These are phyloP conservation scores for Ailuropoda melanoleuca DNA, from an alignment of 2,113 vertebrate genomes.

Conservation along the genomic window DNA sequence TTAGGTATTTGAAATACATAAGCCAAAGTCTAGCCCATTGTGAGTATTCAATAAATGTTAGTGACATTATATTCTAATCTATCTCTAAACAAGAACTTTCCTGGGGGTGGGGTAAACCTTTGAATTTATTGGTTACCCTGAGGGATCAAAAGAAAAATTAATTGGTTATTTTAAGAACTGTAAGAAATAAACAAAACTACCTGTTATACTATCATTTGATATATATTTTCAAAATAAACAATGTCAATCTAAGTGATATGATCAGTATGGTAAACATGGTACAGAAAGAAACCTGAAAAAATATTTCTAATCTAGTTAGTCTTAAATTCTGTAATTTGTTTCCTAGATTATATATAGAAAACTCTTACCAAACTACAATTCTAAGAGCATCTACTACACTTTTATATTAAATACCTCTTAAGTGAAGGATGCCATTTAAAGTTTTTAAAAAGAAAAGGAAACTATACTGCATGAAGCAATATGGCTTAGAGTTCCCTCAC, in stretches of 20 bases:
- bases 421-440: not conserved
- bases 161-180: not conserved
- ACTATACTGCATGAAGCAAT: not conserved
- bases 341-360: not conserved
- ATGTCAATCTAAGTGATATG: not conserved
- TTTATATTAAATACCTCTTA: not conserved
- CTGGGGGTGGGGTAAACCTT: not conserved
- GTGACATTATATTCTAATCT: not conserved
- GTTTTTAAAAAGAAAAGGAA: not conserved
- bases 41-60: not conserved
- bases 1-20: not conserved
- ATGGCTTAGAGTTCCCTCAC: not conserved
- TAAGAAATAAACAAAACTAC: not conserved
- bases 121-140: not conserved
- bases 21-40: rapidly evolving
- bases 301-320: not conserved
- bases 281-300: not conserved
- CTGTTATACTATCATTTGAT: not conserved
- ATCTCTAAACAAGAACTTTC: not conserved
- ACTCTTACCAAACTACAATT: not conserved
- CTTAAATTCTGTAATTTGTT: not conserved
- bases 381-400: not conserved
- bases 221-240: not conserved
- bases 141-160: not conserved
- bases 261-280: not conserved